Percentiles rank a stretch among this genome's conserved stretches.
Conservation (phyloP, 2,888 invertebrate genomes). For the Globia sparganii region DNA sequence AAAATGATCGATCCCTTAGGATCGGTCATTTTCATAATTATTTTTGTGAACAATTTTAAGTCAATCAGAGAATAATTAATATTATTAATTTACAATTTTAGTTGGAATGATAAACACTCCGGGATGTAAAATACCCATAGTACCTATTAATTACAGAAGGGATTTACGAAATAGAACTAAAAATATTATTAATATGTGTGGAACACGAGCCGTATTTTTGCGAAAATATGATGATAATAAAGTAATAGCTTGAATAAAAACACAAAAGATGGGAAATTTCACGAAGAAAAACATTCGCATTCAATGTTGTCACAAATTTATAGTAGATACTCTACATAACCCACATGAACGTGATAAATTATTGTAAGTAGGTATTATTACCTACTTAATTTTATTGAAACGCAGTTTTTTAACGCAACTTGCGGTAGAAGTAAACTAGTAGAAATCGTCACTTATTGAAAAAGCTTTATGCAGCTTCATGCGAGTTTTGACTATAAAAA, state of each 20-base stretch:
- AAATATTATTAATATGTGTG: conserved; percentile 71
- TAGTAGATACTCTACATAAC: conserved; percentile 60
- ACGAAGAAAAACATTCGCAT: conserved; percentile 71
- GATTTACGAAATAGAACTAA: conserved; percentile 55
- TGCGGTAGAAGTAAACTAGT: too few relatives aligned
- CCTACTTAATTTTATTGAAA: background rate
- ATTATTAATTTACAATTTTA: conserved; percentile 65
- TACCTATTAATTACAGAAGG: conserved; percentile 73
- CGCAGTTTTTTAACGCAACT: too few relatives aligned
- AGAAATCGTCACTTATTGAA: too few relatives aligned
- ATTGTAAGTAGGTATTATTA: conserved; percentile 46
- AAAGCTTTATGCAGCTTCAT: too few relatives aligned
- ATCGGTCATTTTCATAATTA: background rate
- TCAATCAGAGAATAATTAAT: background rate
- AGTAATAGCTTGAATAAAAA: conserved; percentile 76
- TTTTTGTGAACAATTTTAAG: background rate
- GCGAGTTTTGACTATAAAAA: too few relatives aligned
- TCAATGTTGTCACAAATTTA: conserved; percentile 81
- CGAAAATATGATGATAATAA: conserved; percentile 73
- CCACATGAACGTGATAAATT: conserved; percentile 51
- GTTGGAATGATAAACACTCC: conserved; percentile 76
- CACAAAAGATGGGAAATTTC: conserved; percentile 72
- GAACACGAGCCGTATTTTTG: conserved; percentile 79
- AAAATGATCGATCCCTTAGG: too few relatives aligned
- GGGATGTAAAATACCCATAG: conserved; percentile 82